Evolutionary conservation across 2,113 vertebrate species (phyloP).

Genomic region (Salvelinus sp.): DNA sequence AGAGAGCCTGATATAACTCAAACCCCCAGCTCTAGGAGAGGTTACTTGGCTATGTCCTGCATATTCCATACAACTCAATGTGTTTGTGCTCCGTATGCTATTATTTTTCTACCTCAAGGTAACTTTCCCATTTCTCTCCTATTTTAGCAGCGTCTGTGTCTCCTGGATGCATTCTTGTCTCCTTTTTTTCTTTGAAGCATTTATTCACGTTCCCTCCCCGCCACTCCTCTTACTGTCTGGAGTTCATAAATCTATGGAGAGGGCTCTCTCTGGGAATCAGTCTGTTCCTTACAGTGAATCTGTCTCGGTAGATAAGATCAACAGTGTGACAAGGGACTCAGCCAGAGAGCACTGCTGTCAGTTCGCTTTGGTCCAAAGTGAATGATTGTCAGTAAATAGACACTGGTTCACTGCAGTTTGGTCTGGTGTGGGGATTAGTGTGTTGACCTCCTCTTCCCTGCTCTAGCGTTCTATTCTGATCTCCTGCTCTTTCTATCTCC

Average conservation of each 20-base stretch:
- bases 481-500: not conserved
- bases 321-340: not conserved
- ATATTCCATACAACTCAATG: not conserved
- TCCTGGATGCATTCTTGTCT: not conserved
- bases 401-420: constrained; percentile 4
- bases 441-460: not conserved
- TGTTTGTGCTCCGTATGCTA: not conserved
- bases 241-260: not conserved
- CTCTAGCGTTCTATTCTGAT: constrained; percentile 16
- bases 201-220: not conserved
- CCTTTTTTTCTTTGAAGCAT: not conserved
- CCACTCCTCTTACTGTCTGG: not conserved
- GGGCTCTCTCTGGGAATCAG: not conserved
- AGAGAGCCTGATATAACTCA: not conserved
- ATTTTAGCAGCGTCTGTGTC: constrained; percentile 5
- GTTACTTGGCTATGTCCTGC: not conserved
- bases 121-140: constrained; percentile 1
- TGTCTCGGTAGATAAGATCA: constrained; percentile 23
- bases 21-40: no score
- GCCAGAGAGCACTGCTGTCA: not conserved
- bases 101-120: not conserved
- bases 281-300: not conserved
- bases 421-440: not conserved
- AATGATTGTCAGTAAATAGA: constrained; percentile 28
- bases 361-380: constrained; percentile 27